These are phyloP conservation scores for Ellobius talpinus DNA, from an alignment of 2,113 vertebrate species.

Conservation along the genomic window DNA sequence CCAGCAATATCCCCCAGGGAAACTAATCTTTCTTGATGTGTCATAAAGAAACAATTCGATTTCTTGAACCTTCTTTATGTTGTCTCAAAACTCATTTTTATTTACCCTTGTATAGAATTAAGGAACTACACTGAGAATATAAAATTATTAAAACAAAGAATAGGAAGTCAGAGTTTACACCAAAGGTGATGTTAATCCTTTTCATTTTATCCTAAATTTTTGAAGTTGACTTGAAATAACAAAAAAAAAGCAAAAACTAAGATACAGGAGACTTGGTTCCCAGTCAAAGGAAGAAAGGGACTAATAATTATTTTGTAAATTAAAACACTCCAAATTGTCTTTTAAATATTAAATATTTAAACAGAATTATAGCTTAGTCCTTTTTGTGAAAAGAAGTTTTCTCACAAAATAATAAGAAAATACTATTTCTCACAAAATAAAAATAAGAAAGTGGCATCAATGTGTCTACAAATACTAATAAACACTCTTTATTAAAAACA, in stretches of 20 bases:
- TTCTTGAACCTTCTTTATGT: not conserved
- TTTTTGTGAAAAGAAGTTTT: constrained; percentile 14
- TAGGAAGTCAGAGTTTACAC: not conserved
- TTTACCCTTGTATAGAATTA: not conserved
- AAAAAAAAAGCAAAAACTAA: constrained; percentile 8
- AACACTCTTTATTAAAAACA: constrained; percentile 44
- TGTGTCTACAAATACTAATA: not conserved
- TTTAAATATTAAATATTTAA: not conserved
- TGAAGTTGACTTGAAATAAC: constrained; percentile 46
- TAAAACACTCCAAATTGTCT: not conserved
- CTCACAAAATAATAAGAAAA: not conserved
- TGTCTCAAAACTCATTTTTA: not conserved
- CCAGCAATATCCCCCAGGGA: not conserved
- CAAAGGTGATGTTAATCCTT: constrained; percentile 1
- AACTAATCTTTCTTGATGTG: constrained; percentile 5
- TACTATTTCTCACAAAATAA: no score
- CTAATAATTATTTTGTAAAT: not conserved
- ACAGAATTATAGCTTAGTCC: not conserved
- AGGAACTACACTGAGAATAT: not conserved
- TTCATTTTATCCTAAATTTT: constrained; percentile 31
- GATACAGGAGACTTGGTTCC: not conserved
- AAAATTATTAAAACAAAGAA: not conserved
- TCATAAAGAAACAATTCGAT: not conserved
- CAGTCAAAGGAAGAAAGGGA: not conserved
- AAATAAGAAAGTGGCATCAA: not conserved